phyloP scores from a whole-genome alignment of 2,888 invertebrate species.

The Trachelus iudaicus region DNA sequence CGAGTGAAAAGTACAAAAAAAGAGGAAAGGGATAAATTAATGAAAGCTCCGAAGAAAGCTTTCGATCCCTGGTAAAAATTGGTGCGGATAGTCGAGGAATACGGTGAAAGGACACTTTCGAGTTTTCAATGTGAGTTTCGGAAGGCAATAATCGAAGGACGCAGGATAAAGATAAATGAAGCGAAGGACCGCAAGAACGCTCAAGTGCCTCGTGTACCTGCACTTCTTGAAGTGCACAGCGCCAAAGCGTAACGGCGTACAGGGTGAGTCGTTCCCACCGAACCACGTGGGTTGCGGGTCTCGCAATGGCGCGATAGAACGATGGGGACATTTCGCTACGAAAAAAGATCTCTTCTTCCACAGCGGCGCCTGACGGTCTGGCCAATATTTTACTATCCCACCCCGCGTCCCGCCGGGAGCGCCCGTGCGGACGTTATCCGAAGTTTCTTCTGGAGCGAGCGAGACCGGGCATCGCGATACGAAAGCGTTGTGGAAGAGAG shows the following conservation, averaged over 20 bases:
- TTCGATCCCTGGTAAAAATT: too few relatives aligned
- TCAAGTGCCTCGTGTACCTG: neutral
- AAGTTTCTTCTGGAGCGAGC: neutral
- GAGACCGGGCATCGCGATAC: neutral
- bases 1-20: too few relatives aligned
- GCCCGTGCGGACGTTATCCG: neutral
- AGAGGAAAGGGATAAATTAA: too few relatives aligned
- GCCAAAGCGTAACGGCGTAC: neutral
- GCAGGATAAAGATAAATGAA: neutral
- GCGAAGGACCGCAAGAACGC: neutral
- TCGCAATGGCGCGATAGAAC: neutral
- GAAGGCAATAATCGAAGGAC: too few relatives aligned
- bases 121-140: too few relatives aligned
- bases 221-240: neutral
- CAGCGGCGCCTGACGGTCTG: slow-evolving; percentile 57
- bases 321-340: neutral
- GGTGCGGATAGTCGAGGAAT: too few relatives aligned
- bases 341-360: slow-evolving; percentile 36
- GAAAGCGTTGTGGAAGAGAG: neutral
- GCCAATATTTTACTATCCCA: slow-evolving; percentile 60
- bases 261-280: neutral
- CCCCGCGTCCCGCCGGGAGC: slow-evolving; percentile 17
- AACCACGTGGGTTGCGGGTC: neutral
- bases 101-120: too few relatives aligned
- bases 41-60: too few relatives aligned